These are phyloP conservation scores for Orchesellides sinensis DNA, from an alignment of 2,888 invertebrate genomes.

Conservation along the genomic window DNA sequence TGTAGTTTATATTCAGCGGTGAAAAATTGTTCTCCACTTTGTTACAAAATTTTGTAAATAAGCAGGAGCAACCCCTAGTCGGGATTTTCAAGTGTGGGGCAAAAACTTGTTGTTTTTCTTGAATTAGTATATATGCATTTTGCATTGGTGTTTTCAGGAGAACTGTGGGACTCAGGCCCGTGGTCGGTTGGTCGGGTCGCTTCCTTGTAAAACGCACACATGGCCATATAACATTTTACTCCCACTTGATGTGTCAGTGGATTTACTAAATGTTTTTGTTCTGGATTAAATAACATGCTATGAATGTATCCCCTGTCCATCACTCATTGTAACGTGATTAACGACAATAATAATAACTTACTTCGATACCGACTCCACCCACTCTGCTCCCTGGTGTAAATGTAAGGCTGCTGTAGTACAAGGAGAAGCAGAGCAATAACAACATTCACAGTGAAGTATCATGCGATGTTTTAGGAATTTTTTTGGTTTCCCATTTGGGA, in stretches of 20 bases:
- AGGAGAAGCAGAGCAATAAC: background rate
- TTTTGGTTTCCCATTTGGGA: background rate
- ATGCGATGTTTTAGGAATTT: slow-evolving; percentile 15
- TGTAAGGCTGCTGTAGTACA: too few relatives aligned
- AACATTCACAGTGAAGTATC: slow-evolving; percentile 21
- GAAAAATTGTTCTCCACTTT: slow-evolving; percentile 27
- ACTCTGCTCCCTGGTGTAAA: slow-evolving; percentile 30
- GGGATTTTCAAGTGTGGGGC: background rate
- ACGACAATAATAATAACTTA: slow-evolving; percentile 67
- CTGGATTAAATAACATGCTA: slow-evolving; percentile 10
- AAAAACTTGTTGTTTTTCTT: background rate
- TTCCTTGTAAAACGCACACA: too few relatives aligned
- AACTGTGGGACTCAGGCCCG: too few relatives aligned
- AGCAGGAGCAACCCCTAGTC: background rate
- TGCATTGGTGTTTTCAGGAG: too few relatives aligned
- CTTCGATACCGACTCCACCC: slow-evolving; percentile 60
- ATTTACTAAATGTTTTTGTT: slow-evolving; percentile 1
- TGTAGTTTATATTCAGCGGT: slow-evolving; percentile 11
- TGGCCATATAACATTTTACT: too few relatives aligned
- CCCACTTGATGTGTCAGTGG: background rate
- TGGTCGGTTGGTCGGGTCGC: slow-evolving; percentile 11
- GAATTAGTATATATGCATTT: background rate
- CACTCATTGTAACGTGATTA: slow-evolving; percentile 68
- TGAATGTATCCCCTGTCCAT: slow-evolving; percentile 51
- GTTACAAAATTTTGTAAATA: slow-evolving; percentile 34